Evolutionary conservation across 2,113 vertebrate species (phyloP), one percentile per base, ranked within the genome.

Genomic region (Platysternon megacephalum): DNA sequence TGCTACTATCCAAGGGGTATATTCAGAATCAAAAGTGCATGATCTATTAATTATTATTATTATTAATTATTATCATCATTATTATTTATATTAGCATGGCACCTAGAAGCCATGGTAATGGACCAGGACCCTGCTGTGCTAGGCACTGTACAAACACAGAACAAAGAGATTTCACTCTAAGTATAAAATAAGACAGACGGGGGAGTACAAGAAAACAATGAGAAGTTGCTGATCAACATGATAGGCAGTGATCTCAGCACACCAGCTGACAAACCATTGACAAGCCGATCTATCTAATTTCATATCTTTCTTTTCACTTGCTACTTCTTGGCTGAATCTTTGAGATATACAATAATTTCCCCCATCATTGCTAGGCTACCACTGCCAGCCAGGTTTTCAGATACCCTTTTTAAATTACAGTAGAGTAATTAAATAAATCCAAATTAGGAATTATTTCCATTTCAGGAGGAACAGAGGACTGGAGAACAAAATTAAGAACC

Each of bases 401-500:
- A 44, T 81, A 91, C 61, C 46, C 65, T 65, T 42, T 51, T 55
- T 49, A 88, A 78, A 58, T 46, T 85, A 93, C 48, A 46, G n/a
- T 2, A 68, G 26, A 74, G 92, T 95, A 95, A 90, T 87, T 87
- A 89, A 95, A 94, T 44, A 29, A 51, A 84, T 55, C 74, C 52
- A 79, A 76, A 76, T 56, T 29, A 78, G 93, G 87, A 83, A 52
- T 46, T 42, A 49, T n/a, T 89, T 91, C 12, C 87, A 82, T 87
- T 95, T 95, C 92, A 74, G 32, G 88, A 89, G 87, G 83, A 87
- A 92, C 85, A 84, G 68, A 72, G 79, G 16, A 79, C 44, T 56
- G 80, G 81, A 80, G 92, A 94, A 94, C 85, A 74, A 94, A 92
- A 86, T 81, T 35, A 87, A 86, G 65, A 87, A 72, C 87, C 76